Evolutionary conservation across 2,888 invertebrate species (phyloP).

Genomic region (Dicranocentrus wangi): DNA sequence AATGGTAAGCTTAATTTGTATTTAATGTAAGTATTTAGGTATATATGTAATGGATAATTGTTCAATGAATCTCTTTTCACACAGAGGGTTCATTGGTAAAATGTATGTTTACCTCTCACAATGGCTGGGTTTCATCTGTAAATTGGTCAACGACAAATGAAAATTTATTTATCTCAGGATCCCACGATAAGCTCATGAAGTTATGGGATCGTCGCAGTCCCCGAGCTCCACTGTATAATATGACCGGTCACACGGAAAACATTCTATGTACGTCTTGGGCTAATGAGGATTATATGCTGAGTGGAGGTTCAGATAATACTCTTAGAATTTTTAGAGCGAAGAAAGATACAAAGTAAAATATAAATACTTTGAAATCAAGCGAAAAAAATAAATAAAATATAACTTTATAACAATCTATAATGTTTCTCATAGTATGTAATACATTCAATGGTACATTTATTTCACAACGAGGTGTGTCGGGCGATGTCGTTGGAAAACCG

Average conservation of each 20-base stretch:
- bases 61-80: too few relatives aligned
- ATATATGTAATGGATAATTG: neutral
- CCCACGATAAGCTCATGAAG: slow-evolving; percentile 92
- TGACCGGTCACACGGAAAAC: slow-evolving; percentile 95
- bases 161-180: slow-evolving; percentile 91
- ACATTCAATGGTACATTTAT: too few relatives aligned
- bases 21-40: neutral
- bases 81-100: slow-evolving; percentile 92
- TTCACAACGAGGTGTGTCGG: too few relatives aligned
- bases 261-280: slow-evolving; percentile 96
- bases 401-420: too few relatives aligned
- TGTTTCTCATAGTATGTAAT: too few relatives aligned
- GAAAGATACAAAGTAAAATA: slow-evolving; percentile 34
- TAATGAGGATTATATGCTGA: slow-evolving; percentile 87
- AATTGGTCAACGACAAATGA: slow-evolving; percentile 89
- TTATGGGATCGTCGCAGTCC: slow-evolving; percentile 96
- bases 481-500: too few relatives aligned
- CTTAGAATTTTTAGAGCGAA: slow-evolving; percentile 89
- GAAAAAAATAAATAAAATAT: slow-evolving; percentile 1
- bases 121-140: slow-evolving; percentile 92
- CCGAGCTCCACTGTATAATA: slow-evolving; percentile 91
- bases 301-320: slow-evolving; percentile 94
- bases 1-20: slow-evolving; percentile 86
- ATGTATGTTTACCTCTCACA: slow-evolving; percentile 89
- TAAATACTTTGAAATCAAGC: neutral